These are phyloP conservation scores for Lordiphosa fenestrarum DNA, from an alignment of 2,888 invertebrate genomes.

Conservation along the genomic window DNA sequence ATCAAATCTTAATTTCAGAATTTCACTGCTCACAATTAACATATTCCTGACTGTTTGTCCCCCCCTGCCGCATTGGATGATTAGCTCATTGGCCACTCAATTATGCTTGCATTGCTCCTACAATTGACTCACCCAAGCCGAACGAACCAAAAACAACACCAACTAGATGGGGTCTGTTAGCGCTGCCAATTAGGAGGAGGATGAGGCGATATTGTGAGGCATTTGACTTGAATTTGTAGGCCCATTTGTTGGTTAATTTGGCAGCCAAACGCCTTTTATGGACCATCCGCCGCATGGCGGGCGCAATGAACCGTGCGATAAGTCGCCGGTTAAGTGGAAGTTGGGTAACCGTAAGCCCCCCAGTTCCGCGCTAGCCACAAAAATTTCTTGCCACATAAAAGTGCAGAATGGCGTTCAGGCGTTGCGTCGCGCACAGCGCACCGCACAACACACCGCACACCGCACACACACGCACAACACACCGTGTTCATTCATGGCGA, in stretches of 20 bases:
- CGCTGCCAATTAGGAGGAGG: neutral
- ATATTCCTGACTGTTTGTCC: no score
- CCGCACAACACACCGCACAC: no score
- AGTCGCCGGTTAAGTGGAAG: slow-evolving; percentile 7
- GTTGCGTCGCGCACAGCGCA: slow-evolving; percentile 2
- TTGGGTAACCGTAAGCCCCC: slow-evolving; percentile 9
- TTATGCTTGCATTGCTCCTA: slow-evolving; percentile 2
- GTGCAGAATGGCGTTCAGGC: slow-evolving; percentile 29
- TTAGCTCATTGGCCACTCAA: no score
- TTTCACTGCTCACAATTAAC: no score
- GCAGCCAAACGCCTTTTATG: slow-evolving; percentile 31
- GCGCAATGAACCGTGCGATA: slow-evolving; percentile 55
- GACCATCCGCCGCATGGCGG: slow-evolving; percentile 2
- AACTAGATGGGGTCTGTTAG: slow-evolving; percentile 8
- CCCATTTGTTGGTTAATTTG: slow-evolving; percentile 46
- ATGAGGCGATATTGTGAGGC: neutral
- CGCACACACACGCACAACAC: neutral
- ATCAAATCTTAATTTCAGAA: no score
- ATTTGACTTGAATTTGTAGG: slow-evolving; percentile 17
- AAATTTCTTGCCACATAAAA: slow-evolving; percentile 26
- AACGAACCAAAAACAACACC: slow-evolving; percentile 26
- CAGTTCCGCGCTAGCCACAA: slow-evolving; percentile 6
- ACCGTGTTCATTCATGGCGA: slow-evolving; percentile 1
- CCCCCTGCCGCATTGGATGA: no score
- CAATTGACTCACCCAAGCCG: slow-evolving; percentile 41